Conservation (phyloP, 23 tunicate species). For the Halocynthia aurantium region DNA sequence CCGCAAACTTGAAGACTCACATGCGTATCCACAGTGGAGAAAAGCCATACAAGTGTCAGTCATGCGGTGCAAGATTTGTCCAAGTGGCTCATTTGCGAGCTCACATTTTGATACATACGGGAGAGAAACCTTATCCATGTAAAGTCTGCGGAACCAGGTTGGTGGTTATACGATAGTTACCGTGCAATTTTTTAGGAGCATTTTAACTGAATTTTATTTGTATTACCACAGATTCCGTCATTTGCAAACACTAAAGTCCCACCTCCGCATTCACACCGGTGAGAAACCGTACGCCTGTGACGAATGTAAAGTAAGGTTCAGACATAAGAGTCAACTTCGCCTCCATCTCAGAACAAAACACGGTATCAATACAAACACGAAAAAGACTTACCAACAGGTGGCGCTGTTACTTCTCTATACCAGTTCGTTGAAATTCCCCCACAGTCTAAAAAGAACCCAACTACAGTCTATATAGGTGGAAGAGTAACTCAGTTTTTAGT, state of each 20-base stretch:
- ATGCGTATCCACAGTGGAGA: slow-evolving; percentile 96
- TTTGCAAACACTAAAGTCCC: slow-evolving; percentile 83
- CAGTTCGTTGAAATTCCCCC: background rate
- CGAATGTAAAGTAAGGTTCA: slow-evolving; percentile 62
- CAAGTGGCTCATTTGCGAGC: slow-evolving; percentile 96
- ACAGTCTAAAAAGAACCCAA: no score
- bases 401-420: background rate
- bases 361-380: slow-evolving; percentile 92
- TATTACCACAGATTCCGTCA: slow-evolving; percentile 64
- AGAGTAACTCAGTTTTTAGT: no score
- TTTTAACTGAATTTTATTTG: background rate
- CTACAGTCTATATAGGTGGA: no score
- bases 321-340: slow-evolving; percentile 93
- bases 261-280: slow-evolving; percentile 86
- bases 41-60: slow-evolving; percentile 92
- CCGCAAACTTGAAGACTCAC: slow-evolving; percentile 96
- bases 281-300: slow-evolving; percentile 94
- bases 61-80: slow-evolving; percentile 89
- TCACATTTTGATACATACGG: slow-evolving; percentile 89
- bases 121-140: slow-evolving; percentile 95
- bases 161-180: background rate
- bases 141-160: slow-evolving; percentile 92
- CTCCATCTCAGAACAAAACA: slow-evolving; percentile 87
- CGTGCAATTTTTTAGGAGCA: background rate
- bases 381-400: slow-evolving; percentile 86